Conservation (phyloP, 1,140 invertebrate species). For the Lasioglossum baleicum region DNA sequence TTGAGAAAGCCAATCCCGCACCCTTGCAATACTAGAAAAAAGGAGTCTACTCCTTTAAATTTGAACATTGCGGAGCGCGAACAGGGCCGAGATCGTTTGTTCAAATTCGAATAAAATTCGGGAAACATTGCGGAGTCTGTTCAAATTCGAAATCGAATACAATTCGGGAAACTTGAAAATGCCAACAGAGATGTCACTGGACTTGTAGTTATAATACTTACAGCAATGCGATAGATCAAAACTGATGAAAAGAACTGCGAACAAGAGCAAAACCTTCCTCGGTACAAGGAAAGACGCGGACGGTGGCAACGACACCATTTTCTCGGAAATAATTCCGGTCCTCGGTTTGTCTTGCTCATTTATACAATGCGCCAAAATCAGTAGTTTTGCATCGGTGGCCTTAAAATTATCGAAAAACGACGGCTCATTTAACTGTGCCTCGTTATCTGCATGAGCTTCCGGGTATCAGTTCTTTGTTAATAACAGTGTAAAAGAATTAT, state of each 20-base stretch:
- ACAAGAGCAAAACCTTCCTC: background rate
- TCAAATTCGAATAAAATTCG: no score
- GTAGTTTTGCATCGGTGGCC: background rate
- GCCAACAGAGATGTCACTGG: no score
- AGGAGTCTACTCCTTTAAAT: no score
- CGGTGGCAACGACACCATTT: background rate
- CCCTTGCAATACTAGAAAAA: no score
- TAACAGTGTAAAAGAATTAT: background rate
- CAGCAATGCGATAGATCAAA: background rate
- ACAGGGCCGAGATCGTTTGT: no score
- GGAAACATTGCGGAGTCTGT: no score
- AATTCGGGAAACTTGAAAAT: no score
- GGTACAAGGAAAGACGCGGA: background rate
- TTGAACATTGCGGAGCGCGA: no score
- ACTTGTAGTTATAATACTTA: background rate
- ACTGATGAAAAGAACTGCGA: background rate
- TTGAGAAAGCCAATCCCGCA: no score
- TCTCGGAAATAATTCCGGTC: background rate
- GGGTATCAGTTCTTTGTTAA: background rate
- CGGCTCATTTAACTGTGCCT: background rate
- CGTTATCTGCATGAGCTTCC: slow-evolving; percentile 4
- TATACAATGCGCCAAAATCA: background rate
- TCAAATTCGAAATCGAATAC: no score
- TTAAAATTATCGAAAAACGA: slow-evolving; percentile 8
- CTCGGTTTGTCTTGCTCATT: background rate